phyloP scores from a whole-genome alignment of 2,113 vertebrate genomes.

The Mustela lutreola region DNA sequence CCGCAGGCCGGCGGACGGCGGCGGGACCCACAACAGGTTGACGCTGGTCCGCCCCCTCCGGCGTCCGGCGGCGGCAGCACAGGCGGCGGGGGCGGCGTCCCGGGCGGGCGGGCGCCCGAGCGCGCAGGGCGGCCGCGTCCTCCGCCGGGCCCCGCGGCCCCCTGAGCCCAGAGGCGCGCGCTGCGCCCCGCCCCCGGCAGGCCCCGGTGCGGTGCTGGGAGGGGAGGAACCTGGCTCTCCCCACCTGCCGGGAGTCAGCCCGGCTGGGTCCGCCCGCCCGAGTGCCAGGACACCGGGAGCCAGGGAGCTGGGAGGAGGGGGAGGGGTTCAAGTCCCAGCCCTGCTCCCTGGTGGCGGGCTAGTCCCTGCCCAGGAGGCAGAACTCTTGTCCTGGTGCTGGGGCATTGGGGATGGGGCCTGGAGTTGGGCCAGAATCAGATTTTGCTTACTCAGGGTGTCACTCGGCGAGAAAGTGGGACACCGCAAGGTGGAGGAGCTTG shows the following conservation, averaged over 20 bases:
- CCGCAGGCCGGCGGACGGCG: background rate
- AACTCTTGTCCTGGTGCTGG: accelerated
- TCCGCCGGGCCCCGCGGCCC: background rate
- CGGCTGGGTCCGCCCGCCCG: too few species aligned
- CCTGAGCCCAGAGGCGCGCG: background rate
- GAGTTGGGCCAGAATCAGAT: background rate
- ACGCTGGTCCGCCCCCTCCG: slow-evolving; percentile 70
- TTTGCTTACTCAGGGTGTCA: background rate
- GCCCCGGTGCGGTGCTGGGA: too few species aligned
- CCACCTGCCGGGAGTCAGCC: background rate
- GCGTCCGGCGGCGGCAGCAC: slow-evolving; percentile 69
- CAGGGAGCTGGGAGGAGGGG: accelerated
- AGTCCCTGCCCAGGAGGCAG: background rate
- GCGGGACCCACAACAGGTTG: slow-evolving; percentile 78
- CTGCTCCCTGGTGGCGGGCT: too few species aligned
- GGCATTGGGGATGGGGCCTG: background rate
- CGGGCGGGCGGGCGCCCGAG: background rate
- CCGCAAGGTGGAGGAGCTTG: background rate
- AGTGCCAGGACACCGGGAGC: too few species aligned
- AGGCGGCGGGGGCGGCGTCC: slow-evolving; percentile 43
- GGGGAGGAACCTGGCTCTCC: background rate
- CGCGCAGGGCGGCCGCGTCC: background rate
- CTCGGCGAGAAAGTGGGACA: background rate
- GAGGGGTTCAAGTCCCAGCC: too few species aligned
- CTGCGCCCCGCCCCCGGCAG: background rate